These are phyloP conservation scores for Bombus waltoni DNA, from an alignment of 1,140 invertebrate genomes.

Conservation along the genomic window DNA sequence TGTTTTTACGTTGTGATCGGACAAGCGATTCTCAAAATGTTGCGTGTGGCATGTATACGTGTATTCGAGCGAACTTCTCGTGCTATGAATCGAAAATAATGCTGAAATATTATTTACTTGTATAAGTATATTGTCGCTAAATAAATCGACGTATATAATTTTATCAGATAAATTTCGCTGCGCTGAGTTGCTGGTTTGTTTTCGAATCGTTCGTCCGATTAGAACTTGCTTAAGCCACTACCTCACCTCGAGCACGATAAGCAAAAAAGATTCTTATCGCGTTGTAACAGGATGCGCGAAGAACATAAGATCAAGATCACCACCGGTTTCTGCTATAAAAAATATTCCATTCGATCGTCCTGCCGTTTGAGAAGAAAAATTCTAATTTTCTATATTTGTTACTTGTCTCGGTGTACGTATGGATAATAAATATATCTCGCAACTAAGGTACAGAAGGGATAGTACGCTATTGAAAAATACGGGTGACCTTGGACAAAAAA, in stretches of 20 bases:
- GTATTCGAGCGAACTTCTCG: too few species aligned
- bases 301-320: not conserved
- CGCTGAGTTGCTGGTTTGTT: not conserved
- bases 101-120: too few species aligned
- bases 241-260: not conserved
- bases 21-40: too few species aligned
- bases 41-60: too few species aligned
- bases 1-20: not conserved
- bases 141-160: too few species aligned
- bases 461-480: not conserved
- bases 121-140: too few species aligned
- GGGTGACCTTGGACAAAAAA: not conserved
- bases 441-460: not conserved
- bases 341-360: not conserved
- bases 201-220: not conserved
- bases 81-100: too few species aligned
- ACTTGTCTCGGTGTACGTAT: too few species aligned
- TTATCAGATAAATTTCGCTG: too few species aligned
- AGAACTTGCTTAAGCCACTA: too few species aligned
- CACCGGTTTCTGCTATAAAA: not conserved
- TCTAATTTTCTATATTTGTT: not conserved
- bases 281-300: too few species aligned
- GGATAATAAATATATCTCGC: too few species aligned
- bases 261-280: not conserved
- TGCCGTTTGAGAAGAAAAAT: not conserved